A percentile compares a stretch with the other conserved stretches of the same genome.
These are phyloP conservation scores for Forficula auricularia DNA, from an alignment of 1,140 invertebrate genomes.

Conservation along the genomic window DNA sequence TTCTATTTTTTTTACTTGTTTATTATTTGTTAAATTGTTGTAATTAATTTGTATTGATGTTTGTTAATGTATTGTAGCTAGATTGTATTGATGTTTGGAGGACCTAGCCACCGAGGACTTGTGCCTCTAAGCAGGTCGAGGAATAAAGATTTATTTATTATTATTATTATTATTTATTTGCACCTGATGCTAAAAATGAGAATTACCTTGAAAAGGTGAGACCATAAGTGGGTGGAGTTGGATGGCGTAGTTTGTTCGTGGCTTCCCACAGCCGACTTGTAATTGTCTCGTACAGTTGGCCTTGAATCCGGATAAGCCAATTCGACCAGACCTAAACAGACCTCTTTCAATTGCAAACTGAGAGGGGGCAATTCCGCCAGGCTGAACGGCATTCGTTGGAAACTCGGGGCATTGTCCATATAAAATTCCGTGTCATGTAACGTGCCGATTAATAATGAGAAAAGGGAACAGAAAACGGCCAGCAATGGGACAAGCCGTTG, in stretches of 20 bases:
- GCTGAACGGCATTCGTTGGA: conserved; percentile 39
- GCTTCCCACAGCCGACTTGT: conserved; percentile 10
- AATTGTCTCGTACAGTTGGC: conserved; percentile 30
- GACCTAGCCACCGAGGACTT: no score
- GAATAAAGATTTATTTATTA: no score
- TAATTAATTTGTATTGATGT: no score
- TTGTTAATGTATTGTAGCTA: no score
- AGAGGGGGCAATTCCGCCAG: conserved; percentile 43
- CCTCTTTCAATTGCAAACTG: conserved; percentile 52
- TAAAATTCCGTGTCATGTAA: conserved; percentile 78
- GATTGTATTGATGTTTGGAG: no score
- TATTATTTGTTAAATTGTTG: no score
- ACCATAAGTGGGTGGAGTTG: conserved; percentile 31
- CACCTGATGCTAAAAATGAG: no score
- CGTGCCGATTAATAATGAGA: conserved; percentile 63
- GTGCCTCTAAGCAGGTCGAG: no score
- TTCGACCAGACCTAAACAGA: conserved; percentile 75
- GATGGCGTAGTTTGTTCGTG: conserved; percentile 22
- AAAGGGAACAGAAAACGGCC: conserved; percentile 70
- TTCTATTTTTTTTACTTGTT: no score
- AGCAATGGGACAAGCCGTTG: conserved; percentile 57
- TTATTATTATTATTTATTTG: no score
- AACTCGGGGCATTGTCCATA: conserved; percentile 13
- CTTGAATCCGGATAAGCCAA: conserved; percentile 71
- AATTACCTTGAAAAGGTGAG: conserved; percentile 38